Percentiles rank a stretch among this genome's conserved stretches.
Evolutionary conservation across 2,797 vertebrate species (phyloP).

Genomic region (Anabas testudineus): DNA sequence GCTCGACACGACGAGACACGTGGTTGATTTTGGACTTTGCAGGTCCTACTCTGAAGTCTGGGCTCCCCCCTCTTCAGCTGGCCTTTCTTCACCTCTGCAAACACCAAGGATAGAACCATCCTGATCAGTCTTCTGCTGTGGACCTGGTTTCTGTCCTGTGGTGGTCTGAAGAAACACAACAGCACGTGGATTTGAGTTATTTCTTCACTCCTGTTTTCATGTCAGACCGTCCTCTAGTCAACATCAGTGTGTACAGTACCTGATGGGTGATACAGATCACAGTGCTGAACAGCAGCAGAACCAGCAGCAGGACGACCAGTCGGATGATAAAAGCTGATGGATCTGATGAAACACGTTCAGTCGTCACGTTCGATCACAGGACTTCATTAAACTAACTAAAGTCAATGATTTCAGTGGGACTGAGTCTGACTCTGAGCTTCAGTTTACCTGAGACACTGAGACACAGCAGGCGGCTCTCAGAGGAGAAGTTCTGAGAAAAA

Average conservation of each 20-base stretch:
- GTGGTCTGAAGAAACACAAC: constrained; percentile 3
- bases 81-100: no score
- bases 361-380: not conserved
- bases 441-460: constrained; percentile 6
- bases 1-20: no score
- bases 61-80: no score
- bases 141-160: not conserved
- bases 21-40: no score
- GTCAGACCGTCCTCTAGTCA: not conserved
- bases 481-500: constrained; percentile 5
- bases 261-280: not conserved
- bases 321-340: not conserved
- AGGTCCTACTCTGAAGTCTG: no score
- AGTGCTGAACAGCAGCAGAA: not conserved
- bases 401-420: not conserved
- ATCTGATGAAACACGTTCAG: constrained; percentile 7
- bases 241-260: not conserved
- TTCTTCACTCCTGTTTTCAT: not conserved
- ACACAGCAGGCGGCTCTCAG: constrained; percentile 3
- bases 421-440: not conserved
- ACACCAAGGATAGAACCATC: not conserved
- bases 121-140: not conserved
- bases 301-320: not conserved
- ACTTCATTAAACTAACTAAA: no score
- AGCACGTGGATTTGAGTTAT: not conserved